Conservation (phyloP, 2,797 vertebrate genomes). For the Bradypus variegatus region DNA sequence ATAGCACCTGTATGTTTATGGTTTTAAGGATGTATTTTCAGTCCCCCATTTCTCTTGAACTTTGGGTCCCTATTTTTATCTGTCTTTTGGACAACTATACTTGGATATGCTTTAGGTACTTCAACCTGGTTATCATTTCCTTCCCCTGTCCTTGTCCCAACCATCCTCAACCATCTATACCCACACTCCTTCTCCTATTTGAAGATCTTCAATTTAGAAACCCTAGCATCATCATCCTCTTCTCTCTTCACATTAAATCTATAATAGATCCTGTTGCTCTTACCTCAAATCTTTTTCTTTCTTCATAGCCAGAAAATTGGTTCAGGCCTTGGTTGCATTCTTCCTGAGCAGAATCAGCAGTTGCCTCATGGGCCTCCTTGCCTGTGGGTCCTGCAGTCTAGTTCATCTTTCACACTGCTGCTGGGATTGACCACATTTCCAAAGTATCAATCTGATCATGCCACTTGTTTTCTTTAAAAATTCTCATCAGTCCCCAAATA, state of each 20-base stretch:
- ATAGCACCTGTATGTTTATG: background rate
- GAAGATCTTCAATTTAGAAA: background rate
- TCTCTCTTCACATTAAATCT: background rate
- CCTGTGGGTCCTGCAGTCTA: background rate
- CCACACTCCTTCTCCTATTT: background rate
- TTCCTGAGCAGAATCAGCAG: background rate
- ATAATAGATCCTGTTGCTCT: background rate
- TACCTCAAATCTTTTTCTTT: background rate
- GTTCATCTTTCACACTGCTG: background rate
- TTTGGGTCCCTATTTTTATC: slow-evolving; percentile 18
- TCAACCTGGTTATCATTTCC: background rate
- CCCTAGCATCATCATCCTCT: no score
- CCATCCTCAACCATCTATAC: background rate
- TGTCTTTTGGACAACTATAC: background rate
- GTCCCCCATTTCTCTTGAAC: background rate
- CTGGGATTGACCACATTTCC: background rate
- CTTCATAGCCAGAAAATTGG: background rate
- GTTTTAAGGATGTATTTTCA: slow-evolving; percentile 10
- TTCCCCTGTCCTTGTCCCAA: background rate
- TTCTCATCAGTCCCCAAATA: background rate
- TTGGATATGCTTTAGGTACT: background rate
- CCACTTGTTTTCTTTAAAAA: background rate
- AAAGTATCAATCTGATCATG: background rate
- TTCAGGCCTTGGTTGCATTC: background rate
- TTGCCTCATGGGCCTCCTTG: background rate